Conservation (phyloP, 1,140 invertebrate genomes). For the Diploscapter pachys region DNA sequence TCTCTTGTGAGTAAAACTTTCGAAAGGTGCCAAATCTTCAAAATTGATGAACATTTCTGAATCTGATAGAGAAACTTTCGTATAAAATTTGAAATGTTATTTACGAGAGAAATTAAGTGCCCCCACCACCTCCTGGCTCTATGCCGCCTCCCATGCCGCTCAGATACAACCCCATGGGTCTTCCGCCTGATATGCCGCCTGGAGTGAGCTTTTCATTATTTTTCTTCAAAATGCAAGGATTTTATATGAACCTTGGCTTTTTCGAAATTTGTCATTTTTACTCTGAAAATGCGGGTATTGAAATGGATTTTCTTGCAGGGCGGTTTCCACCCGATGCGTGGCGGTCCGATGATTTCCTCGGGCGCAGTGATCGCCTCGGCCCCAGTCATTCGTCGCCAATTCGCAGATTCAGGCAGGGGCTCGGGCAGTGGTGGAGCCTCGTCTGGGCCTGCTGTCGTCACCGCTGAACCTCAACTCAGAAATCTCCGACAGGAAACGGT, state of each 20-base stretch:
- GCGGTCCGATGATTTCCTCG: conserved; percentile 10
- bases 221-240: not conserved
- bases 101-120: too few relatives aligned
- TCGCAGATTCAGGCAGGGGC: not conserved
- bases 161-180: too few relatives aligned
- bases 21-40: not conserved
- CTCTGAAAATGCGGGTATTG: not conserved
- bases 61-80: not conserved
- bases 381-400: conserved; percentile 4
- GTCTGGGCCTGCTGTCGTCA: not conserved
- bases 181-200: too few relatives aligned
- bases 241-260: not conserved
- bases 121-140: too few relatives aligned
- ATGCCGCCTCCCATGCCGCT: too few relatives aligned
- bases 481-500: conserved; percentile 25
- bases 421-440: not conserved
- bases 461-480: conserved; percentile 23
- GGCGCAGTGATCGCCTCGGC: conserved; percentile 23
- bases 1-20: conserved; percentile 2
- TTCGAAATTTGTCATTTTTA: not conserved
- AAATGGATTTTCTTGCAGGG: not conserved
- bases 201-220: not conserved
- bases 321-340: conserved; percentile 13
- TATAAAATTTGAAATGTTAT: not conserved
- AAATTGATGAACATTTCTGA: not conserved